phyloP scores from a whole-genome alignment of 2,113 vertebrate species.

The Sigmodon hispidus region DNA sequence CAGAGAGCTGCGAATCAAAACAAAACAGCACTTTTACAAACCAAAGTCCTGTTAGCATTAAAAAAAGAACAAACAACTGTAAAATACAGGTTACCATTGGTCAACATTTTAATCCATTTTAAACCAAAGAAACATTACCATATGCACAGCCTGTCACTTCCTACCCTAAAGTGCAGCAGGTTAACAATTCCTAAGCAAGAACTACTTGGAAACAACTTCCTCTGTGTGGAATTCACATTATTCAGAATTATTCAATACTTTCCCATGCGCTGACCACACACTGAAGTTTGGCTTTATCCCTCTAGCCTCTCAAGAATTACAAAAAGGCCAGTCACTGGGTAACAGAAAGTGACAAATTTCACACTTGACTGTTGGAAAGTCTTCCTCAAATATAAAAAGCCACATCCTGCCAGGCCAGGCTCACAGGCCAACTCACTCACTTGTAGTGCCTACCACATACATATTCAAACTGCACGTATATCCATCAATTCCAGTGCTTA shows the following conservation, averaged over 20 bases:
- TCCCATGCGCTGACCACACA: neutral
- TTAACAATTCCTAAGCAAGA: neutral
- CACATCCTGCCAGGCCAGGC: conserved; percentile 50
- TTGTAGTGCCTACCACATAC: neutral
- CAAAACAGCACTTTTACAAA: neutral
- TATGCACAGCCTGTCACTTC: neutral
- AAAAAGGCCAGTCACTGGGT: neutral
- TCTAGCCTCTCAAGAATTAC: neutral
- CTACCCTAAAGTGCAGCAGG: neutral
- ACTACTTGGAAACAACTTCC: conserved; percentile 48
- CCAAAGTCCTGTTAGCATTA: neutral
- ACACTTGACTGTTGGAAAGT: conserved; percentile 28
- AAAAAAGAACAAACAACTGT: neutral
- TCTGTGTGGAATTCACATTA: conserved; percentile 32
- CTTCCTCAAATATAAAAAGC: conserved; percentile 62
- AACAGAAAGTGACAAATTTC: conserved; percentile 15
- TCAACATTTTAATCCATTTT: neutral
- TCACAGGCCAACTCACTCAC: conserved; percentile 25
- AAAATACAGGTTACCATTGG: neutral
- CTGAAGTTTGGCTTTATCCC: conserved; percentile 21
- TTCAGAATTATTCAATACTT: conserved; percentile 40
- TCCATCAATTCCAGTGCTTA: neutral
- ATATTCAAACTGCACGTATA: too few relatives aligned
- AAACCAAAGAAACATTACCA: neutral
- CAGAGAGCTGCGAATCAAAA: neutral